Percentiles rank a stretch among this genome's conserved stretches.
phyloP scores from a whole-genome alignment of 2,113 vertebrate genomes.

The Eulacestoma nigropectus region DNA sequence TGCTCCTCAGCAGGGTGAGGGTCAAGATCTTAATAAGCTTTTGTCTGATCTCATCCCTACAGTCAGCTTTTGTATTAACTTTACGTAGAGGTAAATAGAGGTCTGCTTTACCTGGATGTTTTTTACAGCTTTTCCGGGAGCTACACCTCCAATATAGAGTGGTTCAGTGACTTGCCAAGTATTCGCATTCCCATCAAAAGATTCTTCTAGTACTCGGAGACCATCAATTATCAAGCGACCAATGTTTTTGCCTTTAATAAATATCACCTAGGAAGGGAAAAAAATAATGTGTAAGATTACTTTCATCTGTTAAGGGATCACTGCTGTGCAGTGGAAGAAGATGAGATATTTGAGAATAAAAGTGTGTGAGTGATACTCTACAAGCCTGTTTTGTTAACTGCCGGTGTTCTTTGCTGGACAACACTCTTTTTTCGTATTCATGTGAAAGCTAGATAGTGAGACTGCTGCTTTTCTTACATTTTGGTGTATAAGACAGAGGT shows the following conservation, averaged over 20 bases:
- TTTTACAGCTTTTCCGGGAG: slow-evolving; percentile 81
- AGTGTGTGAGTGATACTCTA: neutral
- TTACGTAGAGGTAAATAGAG: neutral
- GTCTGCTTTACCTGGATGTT: slow-evolving; percentile 83
- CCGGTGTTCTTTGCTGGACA: neutral
- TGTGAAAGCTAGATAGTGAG: neutral
- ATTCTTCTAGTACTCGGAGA: slow-evolving; percentile 79
- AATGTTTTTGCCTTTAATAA: slow-evolving; percentile 76
- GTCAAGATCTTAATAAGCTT: neutral
- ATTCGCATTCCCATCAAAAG: slow-evolving; percentile 26
- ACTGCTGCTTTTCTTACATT: neutral
- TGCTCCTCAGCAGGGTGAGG: neutral
- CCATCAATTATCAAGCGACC: slow-evolving; percentile 87
- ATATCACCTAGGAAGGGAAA: slow-evolving; percentile 77
- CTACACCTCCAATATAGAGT: slow-evolving; percentile 88
- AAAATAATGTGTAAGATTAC: neutral
- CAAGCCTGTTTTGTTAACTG: neutral
- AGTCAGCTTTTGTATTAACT: neutral
- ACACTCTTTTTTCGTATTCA: neutral
- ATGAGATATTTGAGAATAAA: neutral
- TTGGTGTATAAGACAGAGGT: neutral
- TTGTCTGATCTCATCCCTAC: neutral
- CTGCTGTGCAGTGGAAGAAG: neutral
- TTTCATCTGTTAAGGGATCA: neutral
- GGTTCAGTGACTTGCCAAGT: slow-evolving; percentile 79